Evolutionary conservation across 2,797 vertebrate species (phyloP).

Genomic region (Manis javanica): DNA sequence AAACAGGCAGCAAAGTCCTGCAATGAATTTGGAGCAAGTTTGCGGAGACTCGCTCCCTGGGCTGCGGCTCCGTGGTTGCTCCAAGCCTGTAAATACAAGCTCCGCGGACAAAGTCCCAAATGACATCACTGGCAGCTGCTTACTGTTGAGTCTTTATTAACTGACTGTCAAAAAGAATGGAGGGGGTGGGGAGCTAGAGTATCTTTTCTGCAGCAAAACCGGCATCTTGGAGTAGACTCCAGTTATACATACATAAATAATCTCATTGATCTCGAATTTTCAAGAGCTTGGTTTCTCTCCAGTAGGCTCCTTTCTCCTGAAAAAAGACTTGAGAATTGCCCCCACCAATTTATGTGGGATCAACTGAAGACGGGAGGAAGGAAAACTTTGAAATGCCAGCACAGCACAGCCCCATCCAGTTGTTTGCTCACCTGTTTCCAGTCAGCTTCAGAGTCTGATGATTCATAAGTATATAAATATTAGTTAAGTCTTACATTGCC

Average conservation of each 20-base stretch:
- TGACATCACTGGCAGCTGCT: slow-evolving; percentile 96
- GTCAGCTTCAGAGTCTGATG: neutral
- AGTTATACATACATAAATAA: slow-evolving; percentile 78
- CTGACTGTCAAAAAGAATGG: slow-evolving; percentile 90
- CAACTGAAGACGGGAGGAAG: neutral
- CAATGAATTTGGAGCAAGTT: slow-evolving; percentile 82
- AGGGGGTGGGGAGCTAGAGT: slow-evolving; percentile 82
- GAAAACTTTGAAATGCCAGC: neutral
- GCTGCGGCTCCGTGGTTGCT: slow-evolving; percentile 85
- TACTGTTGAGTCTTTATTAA: slow-evolving; percentile 95
- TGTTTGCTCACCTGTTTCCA: slow-evolving; percentile 69
- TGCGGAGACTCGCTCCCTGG: slow-evolving; percentile 80
- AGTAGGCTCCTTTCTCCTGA: slow-evolving; percentile 71
- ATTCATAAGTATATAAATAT: neutral
- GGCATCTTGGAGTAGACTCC: slow-evolving; percentile 81
- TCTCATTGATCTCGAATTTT: slow-evolving; percentile 82
- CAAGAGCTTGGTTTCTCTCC: slow-evolving; percentile 67
- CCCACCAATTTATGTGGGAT: neutral
- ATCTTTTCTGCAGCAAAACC: slow-evolving; percentile 85
- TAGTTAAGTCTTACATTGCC: neutral
- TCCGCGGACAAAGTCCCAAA: slow-evolving; percentile 93
- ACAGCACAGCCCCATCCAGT: fast-evolving
- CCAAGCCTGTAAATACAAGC: slow-evolving; percentile 93
- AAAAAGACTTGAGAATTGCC: slow-evolving; percentile 75
- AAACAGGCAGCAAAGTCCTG: slow-evolving; percentile 78